A percentile compares a stretch with the other conserved stretches of the same genome.
Evolutionary conservation across 1,140 invertebrate genomes (phyloP).

Genomic region (Drosophila hydei): DNA sequence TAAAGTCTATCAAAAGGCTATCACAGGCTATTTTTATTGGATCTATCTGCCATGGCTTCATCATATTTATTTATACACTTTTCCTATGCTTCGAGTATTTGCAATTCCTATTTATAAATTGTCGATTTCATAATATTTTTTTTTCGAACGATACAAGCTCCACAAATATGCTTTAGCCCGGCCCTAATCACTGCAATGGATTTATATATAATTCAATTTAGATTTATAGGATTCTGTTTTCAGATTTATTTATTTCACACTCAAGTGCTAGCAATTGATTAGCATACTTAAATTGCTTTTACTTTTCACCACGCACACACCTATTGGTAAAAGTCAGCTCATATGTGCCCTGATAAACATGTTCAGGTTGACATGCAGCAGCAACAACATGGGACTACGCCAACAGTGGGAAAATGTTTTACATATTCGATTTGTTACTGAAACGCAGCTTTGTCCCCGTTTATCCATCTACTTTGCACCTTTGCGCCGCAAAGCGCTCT

Average conservation of each 20-base stretch:
- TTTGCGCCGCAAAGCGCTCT: slow-evolving; percentile 38
- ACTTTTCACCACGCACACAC: slow-evolving; percentile 18
- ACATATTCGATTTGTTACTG: slow-evolving; percentile 41
- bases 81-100: background rate
- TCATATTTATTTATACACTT: background rate
- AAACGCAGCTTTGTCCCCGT: slow-evolving; percentile 59
- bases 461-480: slow-evolving; percentile 69
- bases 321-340: slow-evolving; percentile 8
- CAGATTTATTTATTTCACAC: slow-evolving; percentile 58
- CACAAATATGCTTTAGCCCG: slow-evolving; percentile 4
- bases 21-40: no score
- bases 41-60: no score
- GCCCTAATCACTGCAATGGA: background rate
- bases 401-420: slow-evolving; percentile 4
- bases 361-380: slow-evolving; percentile 25
- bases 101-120: background rate
- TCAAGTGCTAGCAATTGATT: slow-evolving; percentile 66
- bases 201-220: slow-evolving; percentile 64
- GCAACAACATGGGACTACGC: background rate
- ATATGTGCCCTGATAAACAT: slow-evolving; percentile 36
- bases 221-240: slow-evolving; percentile 43
- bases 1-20: no score
- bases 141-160: background rate
- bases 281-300: slow-evolving; percentile 41
- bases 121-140: background rate